Evolutionary conservation across 2,113 vertebrate species (phyloP), one percentile per base, ranked within the genome.

Genomic region (Trogon surrucura): DNA sequence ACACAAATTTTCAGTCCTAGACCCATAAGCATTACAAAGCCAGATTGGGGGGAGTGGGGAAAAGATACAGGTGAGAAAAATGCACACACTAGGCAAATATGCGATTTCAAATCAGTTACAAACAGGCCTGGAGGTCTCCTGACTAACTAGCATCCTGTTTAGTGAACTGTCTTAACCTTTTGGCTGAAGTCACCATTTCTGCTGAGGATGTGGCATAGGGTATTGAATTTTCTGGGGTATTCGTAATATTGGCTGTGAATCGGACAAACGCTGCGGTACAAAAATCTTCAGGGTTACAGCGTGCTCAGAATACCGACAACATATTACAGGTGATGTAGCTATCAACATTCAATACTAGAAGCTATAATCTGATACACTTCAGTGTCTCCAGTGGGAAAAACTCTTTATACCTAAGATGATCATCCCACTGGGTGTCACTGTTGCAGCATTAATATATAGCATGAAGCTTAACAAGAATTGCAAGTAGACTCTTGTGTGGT

Each of bases 361-460:
- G 30, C 13, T 64, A 25, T 45, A 21, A 72, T 41, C 36, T 74
- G 26, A 71, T 13, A 38, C 10, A 20, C 11, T 51, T 72, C 25
- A 30, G 38, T 16, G 25, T n/a, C 29, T 71, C 15, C 38, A 17
- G 12, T 23, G 27, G 19, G 38, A 81, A 86, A 80, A 74, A 13
- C 32, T 48, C 48, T 51, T 48, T 17, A 29, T 7, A 19, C 8
- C 9, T 22, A 32, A 56, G 20, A 54, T 19, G 13, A 81, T 45
- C 26, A 72, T 16, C 48, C 92, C 95, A 23, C 88, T 86, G 83
- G 95, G 91, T 92, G 93, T 96, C 95, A 92, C 90, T 95, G 53
- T 89, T 92, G 86, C 57, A 82, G 48, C 67, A 20, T n/a, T 10
- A 64, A 73, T 22, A 34, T 2, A 44, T 5, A 70, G 21, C 26